Evolutionary conservation across 1,140 invertebrate genomes (phyloP).

Genomic region (Drosophila nannoptera): DNA sequence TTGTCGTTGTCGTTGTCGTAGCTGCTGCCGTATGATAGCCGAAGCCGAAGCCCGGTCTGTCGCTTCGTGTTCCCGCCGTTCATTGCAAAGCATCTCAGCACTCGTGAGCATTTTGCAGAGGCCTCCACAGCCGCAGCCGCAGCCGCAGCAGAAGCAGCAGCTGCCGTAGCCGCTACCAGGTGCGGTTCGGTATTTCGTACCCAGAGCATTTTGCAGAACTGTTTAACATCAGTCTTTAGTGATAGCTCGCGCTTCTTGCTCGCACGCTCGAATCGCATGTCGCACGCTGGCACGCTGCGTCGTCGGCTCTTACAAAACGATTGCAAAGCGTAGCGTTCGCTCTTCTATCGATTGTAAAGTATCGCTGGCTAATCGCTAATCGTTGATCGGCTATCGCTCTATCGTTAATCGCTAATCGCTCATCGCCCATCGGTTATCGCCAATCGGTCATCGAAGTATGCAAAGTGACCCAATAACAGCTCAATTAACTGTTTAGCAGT

Average conservation of each 20-base stretch:
- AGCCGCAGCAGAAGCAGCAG: conserved; percentile 11
- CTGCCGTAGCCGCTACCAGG: conserved; percentile 42
- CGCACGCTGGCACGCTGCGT: conserved; percentile 45
- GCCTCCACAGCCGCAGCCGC: conserved; percentile 18
- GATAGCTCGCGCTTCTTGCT: conserved; percentile 79
- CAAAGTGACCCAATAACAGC: conserved; percentile 20
- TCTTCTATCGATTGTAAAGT: conserved; percentile 7
- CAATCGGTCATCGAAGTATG: conserved; percentile 1
- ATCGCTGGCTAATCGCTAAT: conserved; percentile 5
- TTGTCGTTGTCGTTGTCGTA: conserved; percentile 42
- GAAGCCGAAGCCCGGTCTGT: conserved; percentile 48
- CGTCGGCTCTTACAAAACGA: conserved; percentile 39
- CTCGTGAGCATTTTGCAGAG: conserved; percentile 46
- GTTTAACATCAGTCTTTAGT: conserved; percentile 79
- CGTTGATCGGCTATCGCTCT: neutral
- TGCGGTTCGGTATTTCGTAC: conserved; percentile 39
- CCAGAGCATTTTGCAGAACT: conserved; percentile 77
- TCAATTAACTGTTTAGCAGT: conserved; percentile 4
- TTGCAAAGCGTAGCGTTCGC: conserved; percentile 19
- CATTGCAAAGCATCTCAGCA: conserved; percentile 62
- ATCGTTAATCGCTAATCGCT: neutral
- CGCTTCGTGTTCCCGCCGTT: conserved; percentile 48
- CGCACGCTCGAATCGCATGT: conserved; percentile 73
- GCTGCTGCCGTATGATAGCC: conserved; percentile 44
- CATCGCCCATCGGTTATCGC: neutral